phyloP scores from a whole-genome alignment of 2,797 vertebrate genomes.

The Chanos chanos region DNA sequence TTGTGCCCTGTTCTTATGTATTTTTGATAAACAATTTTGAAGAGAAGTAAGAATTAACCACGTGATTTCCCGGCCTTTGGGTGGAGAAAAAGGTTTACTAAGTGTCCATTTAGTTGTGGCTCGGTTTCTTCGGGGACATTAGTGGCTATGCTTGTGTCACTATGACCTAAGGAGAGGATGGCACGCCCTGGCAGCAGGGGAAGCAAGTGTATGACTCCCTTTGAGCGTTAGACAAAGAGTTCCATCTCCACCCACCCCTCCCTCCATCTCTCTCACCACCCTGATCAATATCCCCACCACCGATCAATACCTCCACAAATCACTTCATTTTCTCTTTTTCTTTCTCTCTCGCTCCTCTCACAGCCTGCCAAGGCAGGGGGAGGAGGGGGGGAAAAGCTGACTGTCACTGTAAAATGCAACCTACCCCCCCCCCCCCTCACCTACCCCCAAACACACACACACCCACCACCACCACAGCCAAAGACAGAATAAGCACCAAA shows the following conservation, averaged over 20 bases:
- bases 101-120: neutral
- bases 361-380: constrained; percentile 10
- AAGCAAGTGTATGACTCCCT: constrained; percentile 6
- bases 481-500: constrained; percentile 51
- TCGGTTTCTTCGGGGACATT: constrained; percentile 6
- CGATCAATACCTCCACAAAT: constrained; percentile 69
- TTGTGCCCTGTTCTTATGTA: no score
- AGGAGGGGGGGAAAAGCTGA: constrained; percentile 22
- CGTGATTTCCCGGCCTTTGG: no score
- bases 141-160: constrained; percentile 2
- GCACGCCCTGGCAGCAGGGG: constrained; percentile 15
- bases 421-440: constrained; percentile 24
- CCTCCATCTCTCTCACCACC: constrained; percentile 39
- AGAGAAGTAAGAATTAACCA: no score
- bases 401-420: constrained; percentile 44
- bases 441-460: neutral
- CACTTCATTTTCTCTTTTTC: constrained; percentile 66
- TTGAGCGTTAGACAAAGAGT: constrained; percentile 41
- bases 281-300: constrained; percentile 65
- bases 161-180: neutral
- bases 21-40: constrained; percentile 18
- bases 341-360: constrained; percentile 24
- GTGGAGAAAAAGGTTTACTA: no score
- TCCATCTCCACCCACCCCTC: constrained; percentile 24
- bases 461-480: constrained; percentile 22